Conservation (phyloP, 2,797 vertebrate species). For the Trematomus bernacchii region DNA sequence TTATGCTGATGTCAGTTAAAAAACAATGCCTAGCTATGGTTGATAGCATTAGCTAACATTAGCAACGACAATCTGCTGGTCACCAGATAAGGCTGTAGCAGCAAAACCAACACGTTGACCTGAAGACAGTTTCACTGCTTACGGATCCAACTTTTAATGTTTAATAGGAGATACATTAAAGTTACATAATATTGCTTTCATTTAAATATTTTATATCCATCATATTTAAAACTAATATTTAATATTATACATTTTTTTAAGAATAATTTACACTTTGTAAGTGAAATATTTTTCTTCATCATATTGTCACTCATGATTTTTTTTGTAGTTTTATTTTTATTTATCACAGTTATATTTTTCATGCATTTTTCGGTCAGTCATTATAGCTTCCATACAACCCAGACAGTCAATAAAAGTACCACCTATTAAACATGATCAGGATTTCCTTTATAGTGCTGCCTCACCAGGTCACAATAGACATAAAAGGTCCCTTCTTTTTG, state of each 20-base stretch:
- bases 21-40: not conserved
- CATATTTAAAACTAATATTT: too few relatives aligned
- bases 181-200: not conserved
- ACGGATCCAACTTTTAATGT: not conserved
- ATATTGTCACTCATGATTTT: too few relatives aligned
- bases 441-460: constrained; percentile 12
- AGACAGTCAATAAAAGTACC: not conserved
- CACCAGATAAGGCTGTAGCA: not conserved
- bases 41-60: not conserved
- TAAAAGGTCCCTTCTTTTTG: constrained; percentile 11
- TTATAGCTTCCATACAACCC: not conserved
- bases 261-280: not conserved
- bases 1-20: not conserved
- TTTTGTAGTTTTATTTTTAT: not conserved
- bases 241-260: not conserved
- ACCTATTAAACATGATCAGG: constrained; percentile 9
- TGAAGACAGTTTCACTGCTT: not conserved
- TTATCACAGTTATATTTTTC: not conserved
- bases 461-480: not conserved
- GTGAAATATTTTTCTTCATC: fast-evolving
- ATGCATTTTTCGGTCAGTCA: not conserved
- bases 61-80: not conserved
- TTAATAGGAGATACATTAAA: not conserved
- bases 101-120: not conserved
- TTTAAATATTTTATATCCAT: not conserved